Evolutionary conservation across 1,140 invertebrate genomes (phyloP), one percentile per base, ranked within the genome.

Genomic region (Lethrus apterus): DNA sequence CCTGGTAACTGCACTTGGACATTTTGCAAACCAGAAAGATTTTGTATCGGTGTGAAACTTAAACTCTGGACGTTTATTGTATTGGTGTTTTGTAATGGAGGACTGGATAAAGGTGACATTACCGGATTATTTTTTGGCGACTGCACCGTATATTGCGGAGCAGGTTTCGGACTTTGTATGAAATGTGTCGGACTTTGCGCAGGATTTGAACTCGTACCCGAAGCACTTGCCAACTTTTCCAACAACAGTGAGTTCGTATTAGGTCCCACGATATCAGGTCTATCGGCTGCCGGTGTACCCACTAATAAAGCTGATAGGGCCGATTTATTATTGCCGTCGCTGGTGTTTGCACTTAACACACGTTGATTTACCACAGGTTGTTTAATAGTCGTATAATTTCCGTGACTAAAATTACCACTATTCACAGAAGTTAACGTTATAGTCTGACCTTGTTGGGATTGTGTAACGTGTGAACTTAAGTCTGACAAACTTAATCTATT

Each of bases 1-100:
- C 84, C 83, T 11, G 83, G 82, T 55, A 88, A 80, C 59, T 86
- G 86, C 23, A 88, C 81, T 70, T 84, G 72, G 36, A 88, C 82
- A 68, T 86, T 87, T 68, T 89, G 84, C 13, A 88, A 66, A 34
- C 83, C 83, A 36, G 83, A 78, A 40, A 88, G 77, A 2, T 76
- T 73, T 61, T 82, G 82, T 33, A 89, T 72, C 57, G 79, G 84
- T 38, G 84, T 76, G 44, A 89, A 72, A 68, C 86, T 89, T 38
- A 89, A 75, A 53, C 84, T 80, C 66, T 86, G 80, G 29, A 82
- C 68, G 60, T 76, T 78, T 17, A 79, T 66, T 10, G 77, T 79
- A 53, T 43, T 72, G 59, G 29, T 66, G 52, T 35, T 62, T 34
- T 59, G 57, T 21, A 75, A 73, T 43, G 77, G 74, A 17, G 78